Percentiles rank a stretch among this genome's conserved stretches.
These are phyloP conservation scores for Meteorus sp. DNA, from an alignment of 1,140 invertebrate species.

Conservation along the genomic window DNA sequence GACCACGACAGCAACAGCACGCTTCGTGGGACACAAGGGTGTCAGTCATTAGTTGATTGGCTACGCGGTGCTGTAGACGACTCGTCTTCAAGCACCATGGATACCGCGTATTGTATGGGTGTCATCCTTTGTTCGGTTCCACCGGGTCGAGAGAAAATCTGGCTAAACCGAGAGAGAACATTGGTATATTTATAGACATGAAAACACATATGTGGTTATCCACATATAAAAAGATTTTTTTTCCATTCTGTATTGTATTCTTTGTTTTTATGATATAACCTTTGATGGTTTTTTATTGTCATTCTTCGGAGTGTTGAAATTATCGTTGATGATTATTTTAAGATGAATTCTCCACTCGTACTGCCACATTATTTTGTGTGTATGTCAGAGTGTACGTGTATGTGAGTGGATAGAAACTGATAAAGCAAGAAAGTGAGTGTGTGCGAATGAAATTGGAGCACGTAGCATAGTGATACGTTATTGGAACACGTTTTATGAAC, in stretches of 20 bases:
- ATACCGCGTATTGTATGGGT: conserved; percentile 21
- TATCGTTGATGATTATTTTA: no score
- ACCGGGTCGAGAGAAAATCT: conserved; percentile 4
- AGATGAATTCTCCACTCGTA: no score
- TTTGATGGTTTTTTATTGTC: no score
- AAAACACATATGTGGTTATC: no score
- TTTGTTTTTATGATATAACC: no score
- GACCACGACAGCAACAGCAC: conserved; percentile 21
- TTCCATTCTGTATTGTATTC: no score
- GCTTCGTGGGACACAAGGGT: conserved; percentile 27
- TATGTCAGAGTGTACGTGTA: conserved; percentile 1
- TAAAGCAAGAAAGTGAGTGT: conserved; percentile 14
- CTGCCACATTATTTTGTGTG: no score
- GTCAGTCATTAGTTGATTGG: conserved; percentile 47
- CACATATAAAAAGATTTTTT: no score
- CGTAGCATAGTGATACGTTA: conserved; percentile 44
- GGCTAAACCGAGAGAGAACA: no score
- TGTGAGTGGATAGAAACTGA: conserved; percentile 6
- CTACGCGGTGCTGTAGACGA: conserved; percentile 24
- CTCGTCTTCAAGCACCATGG: conserved; percentile 24
- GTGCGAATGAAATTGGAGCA: conserved; percentile 47
- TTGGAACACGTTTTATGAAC: conserved; percentile 50
- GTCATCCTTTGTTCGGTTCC: conserved; percentile 23
- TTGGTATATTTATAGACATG: no score
- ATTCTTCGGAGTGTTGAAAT: no score